phyloP scores from a whole-genome alignment of 1,140 invertebrate genomes.

The Octopus bimaculoides region DNA sequence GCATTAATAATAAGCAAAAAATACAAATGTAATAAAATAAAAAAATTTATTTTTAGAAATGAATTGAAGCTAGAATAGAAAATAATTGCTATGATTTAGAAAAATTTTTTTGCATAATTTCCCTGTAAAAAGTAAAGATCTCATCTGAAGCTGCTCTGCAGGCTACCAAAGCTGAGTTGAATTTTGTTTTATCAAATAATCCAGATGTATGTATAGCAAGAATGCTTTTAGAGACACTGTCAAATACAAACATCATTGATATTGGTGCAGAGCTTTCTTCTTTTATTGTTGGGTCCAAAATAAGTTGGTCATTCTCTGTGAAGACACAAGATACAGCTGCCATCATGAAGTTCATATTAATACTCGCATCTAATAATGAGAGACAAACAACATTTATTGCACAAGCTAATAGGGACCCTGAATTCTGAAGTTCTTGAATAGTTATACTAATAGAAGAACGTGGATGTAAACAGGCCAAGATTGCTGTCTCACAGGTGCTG shows the following conservation, averaged over 20 bases:
- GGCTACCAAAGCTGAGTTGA: constrained; percentile 34
- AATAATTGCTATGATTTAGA: constrained; percentile 16
- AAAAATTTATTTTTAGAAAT: no score
- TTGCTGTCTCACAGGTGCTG: constrained; percentile 72
- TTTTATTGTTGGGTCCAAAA: constrained; percentile 66
- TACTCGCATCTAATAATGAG: constrained; percentile 75
- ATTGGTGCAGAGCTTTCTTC: constrained; percentile 49
- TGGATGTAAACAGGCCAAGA: constrained; percentile 72
- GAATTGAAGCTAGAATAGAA: no score
- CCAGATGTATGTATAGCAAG: constrained; percentile 40
- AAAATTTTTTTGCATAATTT: constrained; percentile 45
- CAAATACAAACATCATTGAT: constrained; percentile 49
- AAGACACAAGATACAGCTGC: constrained; percentile 72
- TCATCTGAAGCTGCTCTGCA: constrained; percentile 35
- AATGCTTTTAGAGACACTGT: constrained; percentile 40
- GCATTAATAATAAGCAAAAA: no score
- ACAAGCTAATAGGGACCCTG: constrained; percentile 78
- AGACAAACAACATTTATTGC: constrained; percentile 79
- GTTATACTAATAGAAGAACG: constrained; percentile 74
- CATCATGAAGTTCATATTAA: constrained; percentile 76
- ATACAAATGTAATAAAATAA: no score
- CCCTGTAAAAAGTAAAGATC: constrained; percentile 48
- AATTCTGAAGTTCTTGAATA: constrained; percentile 83
- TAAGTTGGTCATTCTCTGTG: constrained; percentile 64
- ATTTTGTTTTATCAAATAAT: constrained; percentile 40